Evolutionary conservation across 2,113 vertebrate species (phyloP), one percentile per base, ranked within the genome.

Genomic region (Xenopus borealis): DNA sequence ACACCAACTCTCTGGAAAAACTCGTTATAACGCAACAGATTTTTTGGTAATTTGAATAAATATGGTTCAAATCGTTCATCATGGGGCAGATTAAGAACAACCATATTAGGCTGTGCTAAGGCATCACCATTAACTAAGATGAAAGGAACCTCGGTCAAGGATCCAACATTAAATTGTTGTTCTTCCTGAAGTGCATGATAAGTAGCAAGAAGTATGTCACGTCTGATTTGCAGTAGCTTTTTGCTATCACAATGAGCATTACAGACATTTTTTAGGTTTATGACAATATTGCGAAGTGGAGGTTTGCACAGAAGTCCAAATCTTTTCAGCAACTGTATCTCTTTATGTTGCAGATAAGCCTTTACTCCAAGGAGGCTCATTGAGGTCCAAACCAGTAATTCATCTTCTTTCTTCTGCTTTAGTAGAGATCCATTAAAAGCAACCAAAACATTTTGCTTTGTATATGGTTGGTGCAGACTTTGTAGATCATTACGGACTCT

Each of bases 181-280:
- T 80, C 19, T n/a, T 0, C 40, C 55, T 79, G 81, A 46, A 88
- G 69, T 63, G 83, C 87, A 1, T 0, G 5, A 27, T 87, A 88
- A 0, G 68, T 23, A 0, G 1, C 10, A 14, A 1, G 20, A 19
- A 95, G 87, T 53, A 92, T 88, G 0, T 0, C 1, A 1, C 72
- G 69, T 72, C 88, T 81, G 6, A 83, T 91, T 17, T 52, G 0
- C 18, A 78, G 40, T 33, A 85, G 11, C 1, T 12, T 0, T 0
- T 53, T 11, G 0, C 30, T 82, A 11, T 20, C 0, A 64, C 91
- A 93, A 18, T 68, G 57, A 45, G 79, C 83, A 4, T 12, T 82
- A 80, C 92, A 92, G 55, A 94, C 82, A 63, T 91, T 89, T 53
- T 75, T 78, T 47, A 95, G 69, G 78, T 93, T 94, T 14, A 64